These are phyloP conservation scores for Gallinago jamesoni DNA, from an alignment of 2,113 vertebrate species.

Conservation along the genomic window DNA sequence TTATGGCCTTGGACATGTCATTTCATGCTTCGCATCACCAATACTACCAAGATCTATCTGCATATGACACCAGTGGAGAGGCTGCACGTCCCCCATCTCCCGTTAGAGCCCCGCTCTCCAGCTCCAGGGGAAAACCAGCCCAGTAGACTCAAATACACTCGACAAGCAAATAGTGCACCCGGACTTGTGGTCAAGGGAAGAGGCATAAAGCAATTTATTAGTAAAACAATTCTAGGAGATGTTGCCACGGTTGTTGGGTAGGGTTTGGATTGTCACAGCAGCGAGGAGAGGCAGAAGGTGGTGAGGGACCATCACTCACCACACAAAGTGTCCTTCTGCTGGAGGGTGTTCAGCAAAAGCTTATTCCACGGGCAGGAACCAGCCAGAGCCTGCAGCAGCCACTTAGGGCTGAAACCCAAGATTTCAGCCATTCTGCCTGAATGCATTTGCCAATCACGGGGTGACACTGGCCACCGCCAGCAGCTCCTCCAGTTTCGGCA, in stretches of 20 bases:
- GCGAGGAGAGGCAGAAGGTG: neutral
- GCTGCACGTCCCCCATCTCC: neutral
- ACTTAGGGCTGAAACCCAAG: constrained; percentile 70
- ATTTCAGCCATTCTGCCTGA: constrained; percentile 64
- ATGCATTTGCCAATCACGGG: constrained; percentile 60
- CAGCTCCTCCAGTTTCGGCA: constrained; percentile 74
- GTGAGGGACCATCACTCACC: neutral
- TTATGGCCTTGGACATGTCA: neutral
- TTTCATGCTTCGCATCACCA: neutral
- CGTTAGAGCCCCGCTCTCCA: neutral
- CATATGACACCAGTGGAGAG: neutral
- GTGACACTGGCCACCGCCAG: constrained; percentile 73
- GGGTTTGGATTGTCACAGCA: neutral
- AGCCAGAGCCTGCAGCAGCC: constrained; percentile 16
- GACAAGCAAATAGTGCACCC: neutral
- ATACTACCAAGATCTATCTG: neutral
- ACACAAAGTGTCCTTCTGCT: neutral
- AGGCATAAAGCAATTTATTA: neutral
- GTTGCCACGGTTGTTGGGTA: neutral
- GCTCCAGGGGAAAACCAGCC: neutral
- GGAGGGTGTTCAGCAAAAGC: constrained; percentile 25
- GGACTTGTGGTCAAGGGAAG: neutral
- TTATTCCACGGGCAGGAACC: constrained; percentile 48
- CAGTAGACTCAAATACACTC: neutral
- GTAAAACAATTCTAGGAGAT: neutral